Base-by-base conservation (phyloP, 2,888 invertebrate genomes). In the Rhamnusium bicolor region DNA sequence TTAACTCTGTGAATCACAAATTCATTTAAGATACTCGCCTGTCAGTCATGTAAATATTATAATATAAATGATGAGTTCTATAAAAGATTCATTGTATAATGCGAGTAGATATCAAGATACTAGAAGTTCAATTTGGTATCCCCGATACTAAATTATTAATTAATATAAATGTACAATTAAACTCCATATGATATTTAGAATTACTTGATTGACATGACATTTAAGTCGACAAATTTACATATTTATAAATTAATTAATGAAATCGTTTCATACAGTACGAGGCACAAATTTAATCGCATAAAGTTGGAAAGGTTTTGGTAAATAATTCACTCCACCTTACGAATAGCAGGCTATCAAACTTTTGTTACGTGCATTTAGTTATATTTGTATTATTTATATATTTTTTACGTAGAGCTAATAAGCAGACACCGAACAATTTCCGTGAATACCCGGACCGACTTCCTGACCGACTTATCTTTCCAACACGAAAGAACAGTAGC, bases 61-160 rank as follows among this genome's bases (percentile, higher is more conserved):
- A 24, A 47, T 46, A 3, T 62, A 47, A 46, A 47, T 62, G 47
- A 47, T 62, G 14, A 12, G 47, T 19, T 6, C 1, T 49, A 47
- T 62, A 47, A 62, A 62, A 46, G 19, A 62, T 62, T 62, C 47
- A 62, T 47, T 62, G 24, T 62, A 14, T 24, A 16, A 40, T 18
- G 1, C 21, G 60, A 19, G 21, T 29, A 40, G 18, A 32, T 46
- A 21, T 60, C 40, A 60, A 46, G 19, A 19, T 19, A 40, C 46
- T 2, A 32, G 7, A 7, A 60, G 12, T 40, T 40, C 46, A 16
- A 16, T 46, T 47, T 2, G 24, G 27, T 21, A 18, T 62, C 14
- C 18, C 24, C 47, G 2, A 47, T 21, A 62, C 24, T 47, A 19
- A 21, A 62, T 62, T 62, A 62, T 47, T 62, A 49, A 47, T 62